phyloP scores from a whole-genome alignment of 2,113 vertebrate genomes.

The Bothrops jararaca region DNA sequence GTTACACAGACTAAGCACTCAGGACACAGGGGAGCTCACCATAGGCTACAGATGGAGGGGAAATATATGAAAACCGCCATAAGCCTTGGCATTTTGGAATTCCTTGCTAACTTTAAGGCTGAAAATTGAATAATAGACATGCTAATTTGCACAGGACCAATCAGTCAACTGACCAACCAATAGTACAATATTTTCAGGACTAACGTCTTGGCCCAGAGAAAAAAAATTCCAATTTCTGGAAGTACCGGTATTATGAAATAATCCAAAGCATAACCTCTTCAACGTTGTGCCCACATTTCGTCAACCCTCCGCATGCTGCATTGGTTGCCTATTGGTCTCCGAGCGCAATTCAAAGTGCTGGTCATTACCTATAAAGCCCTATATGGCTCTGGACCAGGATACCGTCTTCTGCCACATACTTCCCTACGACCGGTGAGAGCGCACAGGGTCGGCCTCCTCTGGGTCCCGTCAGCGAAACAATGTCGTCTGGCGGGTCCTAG shows the following conservation, averaged over 20 bases:
- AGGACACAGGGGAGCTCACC: background rate
- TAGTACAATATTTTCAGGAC: background rate
- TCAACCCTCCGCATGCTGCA: too few relatives aligned
- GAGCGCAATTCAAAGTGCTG: too few relatives aligned
- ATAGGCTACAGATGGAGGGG: background rate
- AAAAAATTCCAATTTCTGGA: background rate
- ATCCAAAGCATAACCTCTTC: background rate
- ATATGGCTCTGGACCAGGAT: too few relatives aligned
- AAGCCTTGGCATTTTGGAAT: background rate
- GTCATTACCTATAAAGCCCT: too few relatives aligned
- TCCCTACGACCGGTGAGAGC: too few relatives aligned
- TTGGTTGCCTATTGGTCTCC: too few relatives aligned
- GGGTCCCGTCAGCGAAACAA: too few relatives aligned
- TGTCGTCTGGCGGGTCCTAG: too few relatives aligned
- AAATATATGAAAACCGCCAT: background rate
- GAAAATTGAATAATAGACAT: background rate
- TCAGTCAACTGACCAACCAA: background rate
- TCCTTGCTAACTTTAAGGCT: background rate
- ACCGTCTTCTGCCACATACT: too few relatives aligned
- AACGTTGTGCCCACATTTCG: too few relatives aligned
- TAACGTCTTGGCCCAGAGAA: background rate
- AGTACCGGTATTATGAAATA: background rate
- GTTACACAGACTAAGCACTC: background rate
- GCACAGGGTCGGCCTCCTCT: too few relatives aligned
- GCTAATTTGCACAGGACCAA: background rate